Percentiles rank a stretch among this genome's conserved stretches.
Conservation (phyloP, 2,797 vertebrate genomes). For the Pantherophis vulpinus region DNA sequence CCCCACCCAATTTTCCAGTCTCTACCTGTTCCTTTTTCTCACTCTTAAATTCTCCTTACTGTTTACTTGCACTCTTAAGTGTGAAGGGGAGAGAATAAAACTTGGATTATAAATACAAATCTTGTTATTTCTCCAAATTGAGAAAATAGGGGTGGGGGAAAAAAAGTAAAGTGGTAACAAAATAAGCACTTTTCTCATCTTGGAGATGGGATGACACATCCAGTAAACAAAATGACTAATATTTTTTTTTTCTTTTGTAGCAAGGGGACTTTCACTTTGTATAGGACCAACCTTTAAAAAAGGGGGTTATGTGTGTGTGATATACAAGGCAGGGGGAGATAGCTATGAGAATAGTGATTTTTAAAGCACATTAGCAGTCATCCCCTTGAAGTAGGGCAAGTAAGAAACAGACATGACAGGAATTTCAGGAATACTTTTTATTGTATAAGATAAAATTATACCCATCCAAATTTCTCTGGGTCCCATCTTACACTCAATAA, state of each 20-base stretch:
- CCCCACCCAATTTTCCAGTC: background rate
- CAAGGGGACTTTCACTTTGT: background rate
- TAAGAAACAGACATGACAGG: background rate
- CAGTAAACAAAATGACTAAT: slow-evolving; percentile 21
- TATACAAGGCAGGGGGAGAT: background rate
- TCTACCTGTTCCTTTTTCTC: background rate
- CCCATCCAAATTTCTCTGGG: background rate
- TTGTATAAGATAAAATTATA: background rate
- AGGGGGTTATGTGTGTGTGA: background rate
- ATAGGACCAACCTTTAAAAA: background rate
- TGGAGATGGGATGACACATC: background rate
- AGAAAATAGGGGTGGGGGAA: slow-evolving; percentile 6
- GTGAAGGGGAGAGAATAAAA: slow-evolving; percentile 4
- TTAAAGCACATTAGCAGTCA: background rate
- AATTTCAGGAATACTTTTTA: background rate
- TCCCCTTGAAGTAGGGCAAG: background rate
- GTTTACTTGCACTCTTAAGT: background rate
- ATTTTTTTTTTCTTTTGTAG: slow-evolving; percentile 6
- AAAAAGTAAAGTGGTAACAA: background rate
- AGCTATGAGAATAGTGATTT: background rate
- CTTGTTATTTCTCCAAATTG: slow-evolving; percentile 10
- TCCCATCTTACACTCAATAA: background rate
- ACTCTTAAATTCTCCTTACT: background rate
- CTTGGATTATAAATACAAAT: slow-evolving; percentile 27
- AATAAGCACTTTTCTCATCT: slow-evolving; percentile 14